These are phyloP conservation scores for Myrmecophaga tridactyla DNA, from an alignment of 2,113 vertebrate species.

Conservation along the genomic window DNA sequence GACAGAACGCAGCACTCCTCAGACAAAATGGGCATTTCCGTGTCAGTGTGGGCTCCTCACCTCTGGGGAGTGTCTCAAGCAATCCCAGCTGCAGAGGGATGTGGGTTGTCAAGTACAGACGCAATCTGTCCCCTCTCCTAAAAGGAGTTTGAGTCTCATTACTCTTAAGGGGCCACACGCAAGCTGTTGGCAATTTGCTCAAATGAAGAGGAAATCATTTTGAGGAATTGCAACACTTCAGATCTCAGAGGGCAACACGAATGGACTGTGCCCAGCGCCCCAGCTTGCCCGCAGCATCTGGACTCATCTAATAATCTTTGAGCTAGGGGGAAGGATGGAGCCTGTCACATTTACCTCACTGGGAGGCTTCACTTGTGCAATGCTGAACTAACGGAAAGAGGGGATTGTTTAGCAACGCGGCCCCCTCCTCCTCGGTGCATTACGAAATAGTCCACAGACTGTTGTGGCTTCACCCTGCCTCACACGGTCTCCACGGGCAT, in stretches of 20 bases:
- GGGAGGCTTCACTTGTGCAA: slow-evolving; percentile 50
- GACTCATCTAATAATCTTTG: slow-evolving; percentile 26
- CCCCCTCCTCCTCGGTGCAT: background rate
- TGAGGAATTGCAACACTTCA: slow-evolving; percentile 30
- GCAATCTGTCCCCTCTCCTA: slow-evolving; percentile 59
- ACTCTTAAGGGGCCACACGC: slow-evolving; percentile 58
- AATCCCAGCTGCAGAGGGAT: slow-evolving; percentile 47
- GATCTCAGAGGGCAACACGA: background rate
- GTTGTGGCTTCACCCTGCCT: background rate
- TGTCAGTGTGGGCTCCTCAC: background rate
- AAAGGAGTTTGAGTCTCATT: slow-evolving; percentile 64
- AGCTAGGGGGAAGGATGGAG: background rate
- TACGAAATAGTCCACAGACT: background rate
- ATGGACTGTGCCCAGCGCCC: background rate
- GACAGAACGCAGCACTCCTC: background rate
- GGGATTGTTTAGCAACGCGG: slow-evolving; percentile 27
- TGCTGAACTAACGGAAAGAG: slow-evolving; percentile 19
- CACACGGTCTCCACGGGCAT: background rate
- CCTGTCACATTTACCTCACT: background rate
- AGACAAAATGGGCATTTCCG: slow-evolving; percentile 47
- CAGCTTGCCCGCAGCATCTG: background rate
- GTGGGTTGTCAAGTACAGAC: slow-evolving; percentile 35
- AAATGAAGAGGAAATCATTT: slow-evolving; percentile 39
- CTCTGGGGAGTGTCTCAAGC: slow-evolving; percentile 14
- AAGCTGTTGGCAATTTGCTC: slow-evolving; percentile 62